A percentile compares a stretch with the other conserved stretches of the same genome.
Conservation (phyloP, 2,888 invertebrate genomes). For the Junonia oenone region DNA sequence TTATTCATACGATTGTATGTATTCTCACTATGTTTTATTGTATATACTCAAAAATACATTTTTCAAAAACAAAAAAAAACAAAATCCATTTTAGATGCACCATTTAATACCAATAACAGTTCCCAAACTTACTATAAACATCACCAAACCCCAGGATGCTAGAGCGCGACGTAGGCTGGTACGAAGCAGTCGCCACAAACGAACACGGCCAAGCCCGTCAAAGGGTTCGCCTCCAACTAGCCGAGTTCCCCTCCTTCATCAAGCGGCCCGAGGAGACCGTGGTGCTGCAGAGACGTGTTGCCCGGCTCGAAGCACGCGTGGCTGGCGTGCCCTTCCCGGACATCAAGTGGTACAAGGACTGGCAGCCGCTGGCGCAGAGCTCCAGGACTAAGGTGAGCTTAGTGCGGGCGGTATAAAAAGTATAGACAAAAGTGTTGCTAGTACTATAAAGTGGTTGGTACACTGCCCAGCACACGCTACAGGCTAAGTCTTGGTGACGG, state of each 20-base stretch:
- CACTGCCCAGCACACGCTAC: no score
- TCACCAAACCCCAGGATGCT: conserved; percentile 89
- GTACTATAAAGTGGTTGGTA: no score
- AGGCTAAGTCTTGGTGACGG: no score
- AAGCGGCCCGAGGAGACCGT: conserved; percentile 90
- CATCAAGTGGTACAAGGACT: conserved; percentile 98
- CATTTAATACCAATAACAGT: no score
- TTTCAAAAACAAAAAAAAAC: no score
- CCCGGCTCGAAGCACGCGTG: conserved; percentile 90
- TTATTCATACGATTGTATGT: no score
- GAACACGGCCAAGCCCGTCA: conserved; percentile 96
- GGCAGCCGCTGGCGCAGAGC: conserved; percentile 95
- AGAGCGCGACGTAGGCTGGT: conserved; percentile 94
- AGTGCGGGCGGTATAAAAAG: no score
- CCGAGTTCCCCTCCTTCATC: conserved; percentile 94
- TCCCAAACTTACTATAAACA: no score
- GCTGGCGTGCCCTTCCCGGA: conserved; percentile 95
- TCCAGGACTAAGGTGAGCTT: conserved; percentile 90
- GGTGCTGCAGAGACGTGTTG: conserved; percentile 86
- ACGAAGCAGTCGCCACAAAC: conserved; percentile 96
- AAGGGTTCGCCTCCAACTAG: conserved; percentile 90
- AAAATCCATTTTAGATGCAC: no score
- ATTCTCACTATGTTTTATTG: no score
- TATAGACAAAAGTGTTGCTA: no score
- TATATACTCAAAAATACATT: no score